Evolutionary conservation across 1,140 invertebrate species (phyloP).

Genomic region (Trinorchestia longiramus): DNA sequence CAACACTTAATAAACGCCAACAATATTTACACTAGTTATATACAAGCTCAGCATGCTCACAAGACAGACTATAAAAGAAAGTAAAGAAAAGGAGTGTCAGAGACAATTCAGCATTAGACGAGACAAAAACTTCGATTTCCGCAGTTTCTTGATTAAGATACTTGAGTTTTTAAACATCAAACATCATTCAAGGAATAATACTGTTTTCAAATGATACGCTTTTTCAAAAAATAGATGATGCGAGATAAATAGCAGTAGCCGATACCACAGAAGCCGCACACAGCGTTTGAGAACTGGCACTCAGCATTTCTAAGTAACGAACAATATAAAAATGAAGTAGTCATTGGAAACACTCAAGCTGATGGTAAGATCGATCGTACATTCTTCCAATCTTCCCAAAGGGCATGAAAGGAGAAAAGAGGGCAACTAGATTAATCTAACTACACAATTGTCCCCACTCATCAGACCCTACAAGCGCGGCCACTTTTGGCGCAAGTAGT

Average conservation of each 20-base stretch:
- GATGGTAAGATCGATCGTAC: neutral
- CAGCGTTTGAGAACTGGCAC: neutral
- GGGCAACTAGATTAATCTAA: neutral
- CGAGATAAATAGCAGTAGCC: neutral
- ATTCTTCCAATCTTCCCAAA: neutral
- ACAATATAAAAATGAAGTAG: neutral
- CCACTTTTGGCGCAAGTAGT: neutral
- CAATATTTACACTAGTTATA: constrained; percentile 41
- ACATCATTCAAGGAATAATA: neutral
- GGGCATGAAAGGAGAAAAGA: neutral
- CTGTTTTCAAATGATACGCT: neutral
- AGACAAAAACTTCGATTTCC: neutral
- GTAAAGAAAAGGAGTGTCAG: neutral
- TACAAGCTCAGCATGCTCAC: constrained; percentile 3
- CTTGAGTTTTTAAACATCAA: neutral
- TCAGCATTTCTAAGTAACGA: neutral
- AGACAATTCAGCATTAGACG: neutral
- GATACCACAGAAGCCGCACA: no score
- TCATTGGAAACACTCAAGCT: neutral
- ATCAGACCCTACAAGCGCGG: neutral
- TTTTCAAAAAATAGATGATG: neutral
- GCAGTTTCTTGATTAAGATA: neutral
- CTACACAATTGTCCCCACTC: neutral
- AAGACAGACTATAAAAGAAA: neutral
- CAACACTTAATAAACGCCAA: constrained; percentile 44